Evolutionary conservation across 2,113 vertebrate species (phyloP).

Genomic region (Dermatemys mawii): DNA sequence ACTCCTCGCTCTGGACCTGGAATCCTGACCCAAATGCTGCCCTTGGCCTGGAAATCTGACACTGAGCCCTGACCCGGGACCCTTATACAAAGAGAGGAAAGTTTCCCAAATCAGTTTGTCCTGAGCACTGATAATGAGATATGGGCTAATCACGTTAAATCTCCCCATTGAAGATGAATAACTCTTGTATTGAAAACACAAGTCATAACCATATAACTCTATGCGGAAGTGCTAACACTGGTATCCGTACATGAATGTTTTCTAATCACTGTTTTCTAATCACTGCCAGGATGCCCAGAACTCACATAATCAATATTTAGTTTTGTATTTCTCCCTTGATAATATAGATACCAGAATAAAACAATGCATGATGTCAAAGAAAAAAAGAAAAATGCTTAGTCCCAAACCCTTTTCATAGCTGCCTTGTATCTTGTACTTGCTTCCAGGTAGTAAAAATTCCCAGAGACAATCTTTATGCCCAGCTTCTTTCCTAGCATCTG

Average conservation of each 20-base stretch:
- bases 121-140: not conserved
- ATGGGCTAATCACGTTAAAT: slow-evolving; percentile 12
- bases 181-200: slow-evolving; percentile 11
- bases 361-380: not conserved
- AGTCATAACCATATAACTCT: not conserved
- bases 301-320: not conserved
- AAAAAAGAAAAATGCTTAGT: not conserved
- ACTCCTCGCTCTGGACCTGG: not conserved
- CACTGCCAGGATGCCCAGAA: not conserved
- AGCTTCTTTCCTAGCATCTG: not conserved
- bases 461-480: not conserved
- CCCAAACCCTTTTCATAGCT: not conserved
- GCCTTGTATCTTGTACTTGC: not conserved
- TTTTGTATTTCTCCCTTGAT: not conserved
- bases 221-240: not conserved
- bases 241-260: not conserved
- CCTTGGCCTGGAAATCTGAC: too few relatives aligned
- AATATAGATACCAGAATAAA: not conserved
- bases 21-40: too few relatives aligned
- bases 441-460: not conserved
- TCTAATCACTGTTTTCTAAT: slow-evolving; percentile 7
- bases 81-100: not conserved
- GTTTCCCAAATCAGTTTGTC: not conserved
- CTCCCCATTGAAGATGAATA: slow-evolving; percentile 13
- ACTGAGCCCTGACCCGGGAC: too few relatives aligned